Conservation (phyloP, 2,888 invertebrate genomes). For the Drymonia ruficornis region DNA sequence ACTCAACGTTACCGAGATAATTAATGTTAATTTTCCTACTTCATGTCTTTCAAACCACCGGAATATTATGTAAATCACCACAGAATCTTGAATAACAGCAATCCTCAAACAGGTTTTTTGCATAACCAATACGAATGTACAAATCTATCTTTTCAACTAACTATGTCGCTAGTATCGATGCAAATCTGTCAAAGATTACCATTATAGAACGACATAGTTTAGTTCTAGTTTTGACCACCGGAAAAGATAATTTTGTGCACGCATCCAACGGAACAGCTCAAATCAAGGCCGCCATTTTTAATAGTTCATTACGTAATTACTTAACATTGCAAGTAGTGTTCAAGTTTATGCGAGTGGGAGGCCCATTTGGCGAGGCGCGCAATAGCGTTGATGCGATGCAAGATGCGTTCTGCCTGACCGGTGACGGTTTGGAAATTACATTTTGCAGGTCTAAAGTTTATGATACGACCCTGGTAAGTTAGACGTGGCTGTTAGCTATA, state of each 20-base stretch:
- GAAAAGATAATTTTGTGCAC: not conserved
- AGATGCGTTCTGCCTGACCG: constrained; percentile 28
- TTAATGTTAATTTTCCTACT: not conserved
- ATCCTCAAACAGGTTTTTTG: not conserved
- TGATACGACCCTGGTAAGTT: constrained; percentile 7
- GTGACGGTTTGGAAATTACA: constrained; percentile 8
- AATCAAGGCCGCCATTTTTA: constrained; percentile 34
- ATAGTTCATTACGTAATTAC: constrained; percentile 34
- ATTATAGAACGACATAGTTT: not conserved
- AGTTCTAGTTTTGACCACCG: not conserved
- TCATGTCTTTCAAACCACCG: not conserved
- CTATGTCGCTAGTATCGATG: not conserved
- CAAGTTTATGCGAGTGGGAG: constrained; percentile 23
- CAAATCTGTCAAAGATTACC: not conserved
- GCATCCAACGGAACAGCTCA: not conserved
- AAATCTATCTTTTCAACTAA: not conserved
- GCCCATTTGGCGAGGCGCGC: constrained; percentile 21
- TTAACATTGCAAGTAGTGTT: constrained; percentile 17
- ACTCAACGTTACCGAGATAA: not conserved
- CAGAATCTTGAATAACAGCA: not conserved
- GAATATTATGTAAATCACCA: not conserved
- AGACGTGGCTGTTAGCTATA: too few species aligned
- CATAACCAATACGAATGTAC: not conserved
- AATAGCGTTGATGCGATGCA: constrained; percentile 29
- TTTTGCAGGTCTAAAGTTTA: constrained; percentile 7